phyloP scores from a whole-genome alignment of 2,888 invertebrate genomes.

The Rotaria magnacalcarata region DNA sequence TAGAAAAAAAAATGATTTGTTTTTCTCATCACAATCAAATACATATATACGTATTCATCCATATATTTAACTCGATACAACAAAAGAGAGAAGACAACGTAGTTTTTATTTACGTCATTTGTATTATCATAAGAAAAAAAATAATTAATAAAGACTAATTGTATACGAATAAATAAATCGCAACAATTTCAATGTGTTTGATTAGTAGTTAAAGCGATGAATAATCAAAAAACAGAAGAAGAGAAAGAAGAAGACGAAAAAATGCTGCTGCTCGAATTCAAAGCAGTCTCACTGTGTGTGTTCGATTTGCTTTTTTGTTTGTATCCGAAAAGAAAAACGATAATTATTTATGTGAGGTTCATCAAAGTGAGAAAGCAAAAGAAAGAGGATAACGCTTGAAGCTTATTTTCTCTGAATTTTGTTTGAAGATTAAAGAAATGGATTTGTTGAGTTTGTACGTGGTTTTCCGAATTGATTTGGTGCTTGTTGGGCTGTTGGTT shows the following conservation, averaged over 20 bases:
- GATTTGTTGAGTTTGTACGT: conserved; percentile 14
- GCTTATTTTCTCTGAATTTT: neutral
- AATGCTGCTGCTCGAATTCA: neutral
- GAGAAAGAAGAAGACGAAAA: neutral
- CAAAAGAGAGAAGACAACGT: neutral
- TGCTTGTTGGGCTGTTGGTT: neutral
- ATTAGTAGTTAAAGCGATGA: conserved; percentile 18
- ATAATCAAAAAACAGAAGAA: neutral
- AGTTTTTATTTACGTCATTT: conserved; percentile 7
- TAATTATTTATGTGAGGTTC: neutral
- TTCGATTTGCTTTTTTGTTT: neutral
- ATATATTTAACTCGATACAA: neutral
- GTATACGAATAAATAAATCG: conserved; percentile 17
- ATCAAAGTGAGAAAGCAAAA: neutral
- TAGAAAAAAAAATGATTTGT: neutral
- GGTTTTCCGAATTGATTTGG: conserved; percentile 6
- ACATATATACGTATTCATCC: neutral
- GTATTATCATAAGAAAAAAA: conserved; percentile 15
- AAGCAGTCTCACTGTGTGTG: conserved; percentile 25
- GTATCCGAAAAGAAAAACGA: neutral
- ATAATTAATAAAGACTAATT: conserved; percentile 17
- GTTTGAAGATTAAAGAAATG: conserved; percentile 29
- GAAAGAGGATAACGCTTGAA: neutral
- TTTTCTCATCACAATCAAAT: neutral
- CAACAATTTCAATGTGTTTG: neutral